Evolutionary conservation across 2,113 vertebrate genomes (phyloP).

Genomic region (Amblyornis subalaris): DNA sequence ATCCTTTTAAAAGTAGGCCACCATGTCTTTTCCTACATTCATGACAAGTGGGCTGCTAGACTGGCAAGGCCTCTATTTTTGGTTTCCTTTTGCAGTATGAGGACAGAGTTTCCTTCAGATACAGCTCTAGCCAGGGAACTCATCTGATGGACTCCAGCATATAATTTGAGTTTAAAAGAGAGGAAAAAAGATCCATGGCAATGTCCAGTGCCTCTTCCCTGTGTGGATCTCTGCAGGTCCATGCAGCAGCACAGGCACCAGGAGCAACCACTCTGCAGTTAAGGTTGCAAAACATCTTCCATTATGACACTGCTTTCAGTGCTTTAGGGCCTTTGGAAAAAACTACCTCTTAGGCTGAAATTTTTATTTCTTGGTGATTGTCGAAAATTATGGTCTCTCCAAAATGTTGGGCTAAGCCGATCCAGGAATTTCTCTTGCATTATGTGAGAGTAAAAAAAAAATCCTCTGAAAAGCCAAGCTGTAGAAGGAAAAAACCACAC

Average conservation of each 20-base stretch:
- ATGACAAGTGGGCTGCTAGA: slow-evolving; percentile 34
- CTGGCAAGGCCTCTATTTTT: slow-evolving; percentile 56
- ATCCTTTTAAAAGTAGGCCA: slow-evolving; percentile 71
- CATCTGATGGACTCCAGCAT: slow-evolving; percentile 9
- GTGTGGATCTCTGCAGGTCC: background rate
- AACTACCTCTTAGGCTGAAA: background rate
- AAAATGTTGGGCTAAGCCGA: background rate
- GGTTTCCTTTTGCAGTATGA: slow-evolving; percentile 35
- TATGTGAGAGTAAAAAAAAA: background rate
- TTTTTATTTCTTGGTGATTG: background rate
- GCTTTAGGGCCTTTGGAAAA: background rate
- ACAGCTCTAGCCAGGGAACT: slow-evolving; percentile 29
- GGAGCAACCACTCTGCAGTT: background rate
- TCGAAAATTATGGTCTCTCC: background rate
- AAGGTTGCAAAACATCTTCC: background rate
- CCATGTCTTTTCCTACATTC: slow-evolving; percentile 66
- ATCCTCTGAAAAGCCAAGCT: background rate
- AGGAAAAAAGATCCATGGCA: background rate
- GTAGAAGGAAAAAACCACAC: background rate
- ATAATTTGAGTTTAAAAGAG: slow-evolving; percentile 42
- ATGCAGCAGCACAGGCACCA: background rate
- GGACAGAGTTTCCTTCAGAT: slow-evolving; percentile 49
- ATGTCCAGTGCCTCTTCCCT: background rate
- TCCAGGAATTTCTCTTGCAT: background rate
- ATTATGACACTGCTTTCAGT: background rate